A percentile compares a stretch with the other conserved stretches of the same genome.
phyloP scores from a whole-genome alignment of 2,113 vertebrate genomes.

The Podarcis muralis region DNA sequence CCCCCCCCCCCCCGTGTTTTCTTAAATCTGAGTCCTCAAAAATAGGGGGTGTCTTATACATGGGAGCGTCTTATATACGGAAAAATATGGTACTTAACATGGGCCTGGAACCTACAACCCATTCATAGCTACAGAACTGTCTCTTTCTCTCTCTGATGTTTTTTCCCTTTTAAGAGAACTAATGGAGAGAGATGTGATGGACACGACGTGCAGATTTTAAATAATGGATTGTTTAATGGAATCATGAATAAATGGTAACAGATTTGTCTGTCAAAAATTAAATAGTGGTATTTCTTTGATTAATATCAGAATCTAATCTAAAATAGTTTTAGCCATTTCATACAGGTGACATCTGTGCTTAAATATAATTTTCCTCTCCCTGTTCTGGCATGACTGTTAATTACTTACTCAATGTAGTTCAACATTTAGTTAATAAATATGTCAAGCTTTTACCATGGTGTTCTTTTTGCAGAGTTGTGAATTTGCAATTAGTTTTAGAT shows the following conservation, averaged over 20 bases:
- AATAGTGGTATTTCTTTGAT: constrained; percentile 75
- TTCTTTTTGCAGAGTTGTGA: constrained; percentile 84
- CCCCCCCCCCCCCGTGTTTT: too few species aligned
- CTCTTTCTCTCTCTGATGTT: not conserved
- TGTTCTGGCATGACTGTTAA: constrained; percentile 83
- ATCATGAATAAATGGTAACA: constrained; percentile 75
- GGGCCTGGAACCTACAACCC: not conserved
- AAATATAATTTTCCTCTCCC: constrained; percentile 79
- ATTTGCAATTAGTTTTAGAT: constrained; percentile 94
- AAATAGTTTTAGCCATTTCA: constrained; percentile 77
- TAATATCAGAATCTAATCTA: constrained; percentile 79
- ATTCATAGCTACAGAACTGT: too few species aligned
- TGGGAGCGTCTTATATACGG: too few species aligned
- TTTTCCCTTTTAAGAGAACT: constrained; percentile 36
- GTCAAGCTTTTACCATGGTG: constrained; percentile 85
- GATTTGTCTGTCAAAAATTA: constrained; percentile 78
- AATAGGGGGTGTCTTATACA: too few species aligned
- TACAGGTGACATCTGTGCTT: constrained; percentile 84
- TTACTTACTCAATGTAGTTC: constrained; percentile 88
- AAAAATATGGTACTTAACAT: not conserved
- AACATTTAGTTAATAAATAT: constrained; percentile 93
- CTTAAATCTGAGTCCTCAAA: too few species aligned
- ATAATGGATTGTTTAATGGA: constrained; percentile 72
- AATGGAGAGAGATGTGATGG: constrained; percentile 44
- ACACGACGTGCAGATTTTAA: constrained; percentile 67